Base-by-base conservation (phyloP, 1,140 invertebrate genomes). In the Diplogasteroides magnus region DNA sequence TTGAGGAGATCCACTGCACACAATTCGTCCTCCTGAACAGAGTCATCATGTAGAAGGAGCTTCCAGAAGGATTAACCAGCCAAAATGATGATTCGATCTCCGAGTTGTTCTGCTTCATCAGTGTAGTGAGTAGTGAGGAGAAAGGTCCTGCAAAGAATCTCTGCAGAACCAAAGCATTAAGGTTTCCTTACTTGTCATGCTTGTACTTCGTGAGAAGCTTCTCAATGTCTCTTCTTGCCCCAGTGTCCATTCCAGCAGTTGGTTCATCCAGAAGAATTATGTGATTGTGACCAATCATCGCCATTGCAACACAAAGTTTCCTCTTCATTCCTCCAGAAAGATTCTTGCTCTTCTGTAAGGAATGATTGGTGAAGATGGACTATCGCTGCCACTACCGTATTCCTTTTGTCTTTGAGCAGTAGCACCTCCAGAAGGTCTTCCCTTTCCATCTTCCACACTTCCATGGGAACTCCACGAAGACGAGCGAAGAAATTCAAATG, bases 1-100 rank as follows among this genome's bases (percentile, higher is more conserved):
- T 6, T 89, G 81, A 37, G 87, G 86, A 0, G 88, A 87, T 2
- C 89, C 89, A 76, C 84, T 85, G 73, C 87, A 87, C 66, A 86
- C 84, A 0, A 90, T 83, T 72, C 85, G 84, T 37, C 89, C 89
- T 66, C 87, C n/a, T n/a, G n/a, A n/a, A n/a, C n/a, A n/a, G n/a
- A n/a, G n/a, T n/a, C n/a, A n/a, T n/a, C n/a, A n/a, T n/a, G n/a
- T n/a, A n/a, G n/a, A n/a, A n/a, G n/a, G n/a, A n/a, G n/a, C n/a
- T n/a, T n/a, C n/a, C n/a, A n/a, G n/a, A n/a, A n/a, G n/a, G n/a
- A n/a, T n/a, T n/a, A n/a, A n/a, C n/a, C 83, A 14, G 86, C 85
- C 31, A 90, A 87, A 31, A 90, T 88, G 3, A 88, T 88, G 31
- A 90, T 89, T 28, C 73, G 59, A 55, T 76, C 74, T 64, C 84